Evolutionary conservation across 1,140 invertebrate genomes (phyloP).

Genomic region (Euura lappo): DNA sequence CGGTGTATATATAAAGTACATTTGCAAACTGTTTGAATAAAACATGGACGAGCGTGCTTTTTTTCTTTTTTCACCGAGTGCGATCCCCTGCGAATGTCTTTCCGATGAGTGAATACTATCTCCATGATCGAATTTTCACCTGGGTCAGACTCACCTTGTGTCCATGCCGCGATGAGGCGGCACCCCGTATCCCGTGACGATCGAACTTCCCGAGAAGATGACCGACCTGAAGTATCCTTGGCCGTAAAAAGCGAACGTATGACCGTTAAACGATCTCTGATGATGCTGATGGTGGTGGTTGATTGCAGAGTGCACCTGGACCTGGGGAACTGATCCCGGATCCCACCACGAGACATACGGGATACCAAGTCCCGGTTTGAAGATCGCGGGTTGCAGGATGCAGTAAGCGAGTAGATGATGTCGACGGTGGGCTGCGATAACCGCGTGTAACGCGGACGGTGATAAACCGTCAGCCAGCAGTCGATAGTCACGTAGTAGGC

Average conservation of each 20-base stretch:
- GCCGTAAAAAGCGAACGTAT: background rate
- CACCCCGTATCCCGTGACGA: background rate
- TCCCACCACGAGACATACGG: conserved; percentile 2
- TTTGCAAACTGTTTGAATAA: no score
- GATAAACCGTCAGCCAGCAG: background rate
- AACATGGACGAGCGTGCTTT: no score
- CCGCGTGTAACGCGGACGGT: background rate
- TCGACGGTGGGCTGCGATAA: background rate
- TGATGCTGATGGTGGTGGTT: background rate
- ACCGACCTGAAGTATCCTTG: conserved; percentile 1
- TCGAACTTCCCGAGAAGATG: background rate
- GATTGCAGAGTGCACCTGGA: background rate
- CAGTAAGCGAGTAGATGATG: background rate
- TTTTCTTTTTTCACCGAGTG: no score
- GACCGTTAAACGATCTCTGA: background rate
- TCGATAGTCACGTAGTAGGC: background rate
- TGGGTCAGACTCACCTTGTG: background rate
- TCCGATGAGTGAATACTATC: no score
- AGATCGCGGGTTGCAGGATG: background rate
- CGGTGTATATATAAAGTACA: no score
- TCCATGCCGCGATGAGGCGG: background rate
- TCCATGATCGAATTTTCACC: no score
- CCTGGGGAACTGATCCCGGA: background rate
- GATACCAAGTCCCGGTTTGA: conserved; percentile 1
- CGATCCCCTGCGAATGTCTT: no score